These are phyloP conservation scores for Atrichornis clamosus DNA, from an alignment of 2,113 vertebrate genomes.

Conservation along the genomic window DNA sequence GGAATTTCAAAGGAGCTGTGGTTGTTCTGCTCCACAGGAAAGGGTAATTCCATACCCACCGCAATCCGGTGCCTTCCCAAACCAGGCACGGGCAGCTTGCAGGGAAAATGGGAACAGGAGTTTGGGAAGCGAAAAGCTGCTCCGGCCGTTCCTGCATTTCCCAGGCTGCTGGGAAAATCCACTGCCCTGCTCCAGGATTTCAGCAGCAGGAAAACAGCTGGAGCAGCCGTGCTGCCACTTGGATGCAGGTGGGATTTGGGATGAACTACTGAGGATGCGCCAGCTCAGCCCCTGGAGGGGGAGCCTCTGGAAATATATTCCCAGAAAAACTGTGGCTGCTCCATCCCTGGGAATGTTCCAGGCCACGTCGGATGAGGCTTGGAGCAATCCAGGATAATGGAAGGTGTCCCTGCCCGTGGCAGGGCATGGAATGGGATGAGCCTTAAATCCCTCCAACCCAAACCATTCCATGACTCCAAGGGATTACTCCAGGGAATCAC, in stretches of 20 bases:
- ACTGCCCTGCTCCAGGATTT: neutral
- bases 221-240: neutral
- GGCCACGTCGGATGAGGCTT: neutral
- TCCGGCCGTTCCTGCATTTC: neutral
- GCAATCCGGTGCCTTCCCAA: fast-evolving
- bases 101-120: neutral
- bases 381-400: neutral
- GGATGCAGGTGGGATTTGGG: too few relatives aligned
- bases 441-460: neutral
- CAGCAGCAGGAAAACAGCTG: neutral
- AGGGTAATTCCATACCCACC: neutral
- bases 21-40: neutral
- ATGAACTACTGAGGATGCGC: too few relatives aligned
- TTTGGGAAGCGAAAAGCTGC: neutral
- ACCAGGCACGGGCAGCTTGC: neutral
- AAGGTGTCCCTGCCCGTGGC: neutral
- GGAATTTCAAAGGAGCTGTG: neutral
- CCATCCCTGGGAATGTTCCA: neutral
- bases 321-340: neutral
- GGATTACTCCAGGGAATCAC: neutral
- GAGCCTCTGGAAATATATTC: too few relatives aligned
- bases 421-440: neutral
- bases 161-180: neutral
- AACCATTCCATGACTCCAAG: neutral
- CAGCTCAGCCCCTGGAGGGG: too few relatives aligned